phyloP scores from a whole-genome alignment of 2,113 vertebrate genomes.

The Siniperca knerii region DNA sequence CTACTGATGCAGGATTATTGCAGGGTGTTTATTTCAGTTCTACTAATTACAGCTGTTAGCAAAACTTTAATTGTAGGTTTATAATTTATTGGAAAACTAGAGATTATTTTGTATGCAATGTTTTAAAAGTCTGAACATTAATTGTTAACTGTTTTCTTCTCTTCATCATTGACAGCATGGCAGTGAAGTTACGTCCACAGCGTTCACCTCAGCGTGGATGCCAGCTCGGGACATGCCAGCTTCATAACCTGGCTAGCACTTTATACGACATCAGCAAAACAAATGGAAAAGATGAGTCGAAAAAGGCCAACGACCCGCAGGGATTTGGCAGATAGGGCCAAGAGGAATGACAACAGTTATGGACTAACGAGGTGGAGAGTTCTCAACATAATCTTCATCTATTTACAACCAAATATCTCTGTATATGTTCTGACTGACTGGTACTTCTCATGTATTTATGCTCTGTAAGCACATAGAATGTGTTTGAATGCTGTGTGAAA shows the following conservation, averaged over 20 bases:
- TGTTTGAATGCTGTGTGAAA: slow-evolving; percentile 37
- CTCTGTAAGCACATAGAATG: slow-evolving; percentile 27
- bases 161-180: slow-evolving; percentile 41
- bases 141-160: neutral
- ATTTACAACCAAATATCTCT: slow-evolving; percentile 51
- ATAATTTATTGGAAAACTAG: neutral
- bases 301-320: slow-evolving; percentile 74
- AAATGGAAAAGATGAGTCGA: slow-evolving; percentile 79
- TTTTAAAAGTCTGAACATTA: neutral
- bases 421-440: slow-evolving; percentile 58
- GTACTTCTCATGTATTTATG: slow-evolving; percentile 61
- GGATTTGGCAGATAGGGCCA: slow-evolving; percentile 80
- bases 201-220: slow-evolving; percentile 78
- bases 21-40: neutral
- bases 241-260: slow-evolving; percentile 84
- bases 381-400: slow-evolving; percentile 15
- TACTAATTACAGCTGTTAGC: neutral
- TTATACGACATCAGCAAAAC: slow-evolving; percentile 79
- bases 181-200: slow-evolving; percentile 44
- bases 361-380: slow-evolving; percentile 32
- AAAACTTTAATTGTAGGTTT: neutral
- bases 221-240: slow-evolving; percentile 84
- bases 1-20: neutral
- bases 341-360: neutral
- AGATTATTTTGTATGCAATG: neutral